Percentiles rank a stretch among this genome's conserved stretches.
phyloP scores from a whole-genome alignment of 1,140 invertebrate species.

The Cepaea nemoralis region DNA sequence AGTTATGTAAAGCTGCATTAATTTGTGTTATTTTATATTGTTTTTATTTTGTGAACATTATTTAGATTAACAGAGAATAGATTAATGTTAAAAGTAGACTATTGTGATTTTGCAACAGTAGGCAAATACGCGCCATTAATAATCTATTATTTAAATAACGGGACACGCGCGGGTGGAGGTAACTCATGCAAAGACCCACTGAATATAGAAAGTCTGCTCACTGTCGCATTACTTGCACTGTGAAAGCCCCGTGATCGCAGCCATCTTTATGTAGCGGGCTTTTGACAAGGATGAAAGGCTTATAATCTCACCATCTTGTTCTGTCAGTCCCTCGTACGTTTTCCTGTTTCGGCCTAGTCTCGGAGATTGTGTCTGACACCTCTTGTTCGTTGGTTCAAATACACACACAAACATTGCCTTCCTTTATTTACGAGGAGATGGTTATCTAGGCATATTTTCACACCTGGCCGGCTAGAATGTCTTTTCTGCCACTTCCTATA shows the following conservation, averaged over 20 bases:
- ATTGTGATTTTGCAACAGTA: no score
- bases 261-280: neutral
- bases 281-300: neutral
- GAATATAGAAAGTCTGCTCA: neutral
- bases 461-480: neutral
- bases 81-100: no score
- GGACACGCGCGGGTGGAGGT: no score
- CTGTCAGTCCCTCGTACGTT: neutral
- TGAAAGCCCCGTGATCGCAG: neutral
- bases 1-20: no score
- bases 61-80: no score
- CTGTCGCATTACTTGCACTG: neutral
- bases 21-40: no score
- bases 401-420: neutral
- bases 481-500: constrained; percentile 1
- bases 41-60: no score
- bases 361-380: neutral
- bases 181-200: neutral
- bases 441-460: neutral
- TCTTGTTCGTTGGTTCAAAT: neutral
- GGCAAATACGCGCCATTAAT: no score
- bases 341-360: neutral
- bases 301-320: neutral
- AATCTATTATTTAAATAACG: no score
- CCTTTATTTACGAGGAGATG: neutral